Evolutionary conservation across 1,140 invertebrate species (phyloP), one percentile per base, ranked within the genome.

Genomic region (Drosophila quadrilineata): DNA sequence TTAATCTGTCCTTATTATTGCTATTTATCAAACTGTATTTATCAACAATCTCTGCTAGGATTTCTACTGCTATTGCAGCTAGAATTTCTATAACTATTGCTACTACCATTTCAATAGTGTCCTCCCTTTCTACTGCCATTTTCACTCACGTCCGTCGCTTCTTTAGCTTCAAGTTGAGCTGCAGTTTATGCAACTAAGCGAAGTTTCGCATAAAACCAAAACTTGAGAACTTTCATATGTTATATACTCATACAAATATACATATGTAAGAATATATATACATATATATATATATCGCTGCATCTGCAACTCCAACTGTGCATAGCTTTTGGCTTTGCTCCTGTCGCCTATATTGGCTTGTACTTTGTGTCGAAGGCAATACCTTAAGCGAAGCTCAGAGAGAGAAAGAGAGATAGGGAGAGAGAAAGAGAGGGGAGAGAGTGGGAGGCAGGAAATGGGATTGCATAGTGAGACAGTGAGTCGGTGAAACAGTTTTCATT

Each of bases 131-230:
- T n/a, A n/a, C n/a, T n/a, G n/a, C n/a, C n/a, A n/a, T n/a, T n/a
- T n/a, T n/a, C n/a, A n/a, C n/a, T 16, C 26, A 33, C 72, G 62
- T 80, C 75, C 59, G 84, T 80, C 72, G 72, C 54, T 38, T 43
- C 58, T 45, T 43, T 36, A 49, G 72, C 63, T 41, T 64, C 17
- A 60, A 57, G 75, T 76, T 84, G 57, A 58, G 84, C 60, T 48
- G 41, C 52, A 84, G 36, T 57, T 74, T 62, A 53, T 41, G 64
- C 71, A 80, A 82, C 65, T 82, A 64, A 56, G 19, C 49, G 26
- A 71, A 72, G 46, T 82, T 84, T 84, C n/a, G 76, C 76, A 82
- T 82, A 76, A 72, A 73, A 82, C 49, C 72, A 43, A 75, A 58
- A 65, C 54, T 35, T 65, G 10, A 28, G 8, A 21, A 14, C 19